Evolutionary conservation across 2,888 invertebrate species (phyloP).

Genomic region (Agrochola macilenta): DNA sequence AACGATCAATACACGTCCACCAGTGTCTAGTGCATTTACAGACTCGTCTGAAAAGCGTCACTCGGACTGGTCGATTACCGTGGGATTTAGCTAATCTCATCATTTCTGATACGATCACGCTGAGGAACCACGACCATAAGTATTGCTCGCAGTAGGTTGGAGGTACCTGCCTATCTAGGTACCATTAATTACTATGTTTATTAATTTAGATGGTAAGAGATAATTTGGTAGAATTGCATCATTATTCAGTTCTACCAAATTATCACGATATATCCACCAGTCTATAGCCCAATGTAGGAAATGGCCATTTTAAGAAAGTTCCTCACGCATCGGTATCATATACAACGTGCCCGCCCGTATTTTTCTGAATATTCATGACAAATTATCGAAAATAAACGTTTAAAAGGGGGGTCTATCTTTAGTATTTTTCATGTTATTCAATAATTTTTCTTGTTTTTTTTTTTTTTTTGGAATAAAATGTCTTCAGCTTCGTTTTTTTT

Average conservation of each 20-base stretch:
- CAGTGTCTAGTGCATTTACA: neutral
- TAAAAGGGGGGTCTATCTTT: too few species aligned
- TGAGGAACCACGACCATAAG: neutral
- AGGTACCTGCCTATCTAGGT: neutral
- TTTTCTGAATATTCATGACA: too few species aligned
- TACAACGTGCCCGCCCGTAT: too few species aligned
- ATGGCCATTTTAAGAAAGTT: neutral
- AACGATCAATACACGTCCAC: neutral
- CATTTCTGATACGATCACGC: neutral
- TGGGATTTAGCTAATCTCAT: neutral
- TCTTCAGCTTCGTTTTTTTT: too few species aligned
- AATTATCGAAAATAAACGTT: too few species aligned
- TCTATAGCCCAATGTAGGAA: neutral
- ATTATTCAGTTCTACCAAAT: neutral
- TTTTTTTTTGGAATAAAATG: too few species aligned
- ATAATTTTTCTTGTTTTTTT: too few species aligned
- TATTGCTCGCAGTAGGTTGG: too few species aligned
- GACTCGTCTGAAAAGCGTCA: neutral
- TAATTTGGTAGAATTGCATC: neutral
- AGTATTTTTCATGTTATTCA: too few species aligned
- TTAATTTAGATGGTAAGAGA: neutral
- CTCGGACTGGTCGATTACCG: neutral
- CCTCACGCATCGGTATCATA: neutral
- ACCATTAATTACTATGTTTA: neutral
- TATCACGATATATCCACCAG: neutral